Evolutionary conservation across 2,113 vertebrate species (phyloP).

Genomic region (Mus musculus): DNA sequence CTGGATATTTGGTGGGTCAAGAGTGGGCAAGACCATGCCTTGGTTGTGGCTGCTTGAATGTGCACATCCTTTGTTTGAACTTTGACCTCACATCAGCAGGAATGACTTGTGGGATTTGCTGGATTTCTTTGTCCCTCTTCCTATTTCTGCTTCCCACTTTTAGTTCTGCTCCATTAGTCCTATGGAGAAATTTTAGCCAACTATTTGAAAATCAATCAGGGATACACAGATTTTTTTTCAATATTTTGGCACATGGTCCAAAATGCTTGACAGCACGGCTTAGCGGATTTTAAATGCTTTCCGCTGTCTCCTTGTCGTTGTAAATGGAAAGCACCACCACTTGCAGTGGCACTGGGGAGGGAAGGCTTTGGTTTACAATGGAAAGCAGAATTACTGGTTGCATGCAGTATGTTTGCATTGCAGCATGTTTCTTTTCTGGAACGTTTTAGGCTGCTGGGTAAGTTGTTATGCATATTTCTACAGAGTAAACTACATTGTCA

Average conservation of each 20-base stretch:
- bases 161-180: not conserved
- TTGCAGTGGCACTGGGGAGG: not conserved
- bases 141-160: not conserved
- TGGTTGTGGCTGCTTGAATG: not conserved
- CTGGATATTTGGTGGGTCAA: not conserved
- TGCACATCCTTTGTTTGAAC: not conserved
- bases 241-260: not conserved
- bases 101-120: not conserved
- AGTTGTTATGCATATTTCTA: conserved; percentile 32
- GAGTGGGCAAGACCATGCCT: not conserved
- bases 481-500: not conserved
- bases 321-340: not conserved
- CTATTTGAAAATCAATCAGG: not conserved
- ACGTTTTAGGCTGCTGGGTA: not conserved
- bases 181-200: not conserved
- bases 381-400: not conserved
- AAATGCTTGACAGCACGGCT: conserved; percentile 4
- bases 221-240: not conserved
- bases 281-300: not conserved
- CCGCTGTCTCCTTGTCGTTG: not conserved
- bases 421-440: not conserved
- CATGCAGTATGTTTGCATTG: too few species aligned
- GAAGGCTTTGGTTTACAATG: not conserved
- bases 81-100: not conserved
- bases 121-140: not conserved